A percentile compares a stretch with the other conserved stretches of the same genome.
phyloP scores from a whole-genome alignment of 2,113 vertebrate species.

The Galemys pyrenaicus region DNA sequence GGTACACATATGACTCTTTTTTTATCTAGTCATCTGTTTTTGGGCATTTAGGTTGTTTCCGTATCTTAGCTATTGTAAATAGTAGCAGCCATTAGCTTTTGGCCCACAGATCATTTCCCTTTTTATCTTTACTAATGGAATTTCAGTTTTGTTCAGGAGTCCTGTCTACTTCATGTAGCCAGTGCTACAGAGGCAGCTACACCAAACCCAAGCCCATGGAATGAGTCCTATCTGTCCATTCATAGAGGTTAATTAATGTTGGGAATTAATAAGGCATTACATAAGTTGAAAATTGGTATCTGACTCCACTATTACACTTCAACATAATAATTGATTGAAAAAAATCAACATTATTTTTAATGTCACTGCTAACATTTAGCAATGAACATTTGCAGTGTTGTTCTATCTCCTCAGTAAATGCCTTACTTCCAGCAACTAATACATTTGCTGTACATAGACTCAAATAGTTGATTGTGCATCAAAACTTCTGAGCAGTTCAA shows the following conservation, averaged over 20 bases:
- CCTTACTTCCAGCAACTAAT: background rate
- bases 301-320: background rate
- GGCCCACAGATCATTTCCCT: too few species aligned
- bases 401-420: background rate
- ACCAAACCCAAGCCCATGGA: background rate
- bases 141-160: background rate
- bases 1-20: too few species aligned
- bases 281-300: too few species aligned
- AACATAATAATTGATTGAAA: background rate
- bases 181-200: background rate
- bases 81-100: background rate
- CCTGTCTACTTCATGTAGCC: background rate
- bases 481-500: background rate
- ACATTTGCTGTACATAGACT: background rate
- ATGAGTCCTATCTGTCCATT: background rate
- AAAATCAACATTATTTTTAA: background rate
- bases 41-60: too few species aligned
- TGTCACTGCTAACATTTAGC: background rate
- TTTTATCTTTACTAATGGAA: background rate
- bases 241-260: background rate
- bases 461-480: background rate
- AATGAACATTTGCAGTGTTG: background rate
- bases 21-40: too few species aligned
- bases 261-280: too few species aligned
- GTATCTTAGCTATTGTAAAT: too few species aligned